These are phyloP conservation scores for Eriocheir sinensis DNA, from an alignment of 1,140 invertebrate genomes.

Conservation along the genomic window DNA sequence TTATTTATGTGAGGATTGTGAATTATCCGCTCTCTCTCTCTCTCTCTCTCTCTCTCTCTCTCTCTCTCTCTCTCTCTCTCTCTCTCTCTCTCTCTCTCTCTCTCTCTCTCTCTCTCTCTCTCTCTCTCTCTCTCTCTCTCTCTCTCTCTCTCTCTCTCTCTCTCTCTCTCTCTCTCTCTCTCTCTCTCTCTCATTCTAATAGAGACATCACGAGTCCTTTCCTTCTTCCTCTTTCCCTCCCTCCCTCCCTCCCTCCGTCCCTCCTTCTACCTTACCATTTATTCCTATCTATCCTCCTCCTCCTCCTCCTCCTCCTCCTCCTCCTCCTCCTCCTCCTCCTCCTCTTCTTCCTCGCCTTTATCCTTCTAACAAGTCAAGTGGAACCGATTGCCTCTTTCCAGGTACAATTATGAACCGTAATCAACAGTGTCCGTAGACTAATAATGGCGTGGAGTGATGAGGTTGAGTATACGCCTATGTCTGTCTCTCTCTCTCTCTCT, in stretches of 20 bases:
- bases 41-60: constrained; percentile 22
- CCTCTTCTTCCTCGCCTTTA: background rate
- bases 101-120: constrained; percentile 17
- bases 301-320: background rate
- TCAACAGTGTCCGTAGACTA: constrained; percentile 47
- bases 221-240: background rate
- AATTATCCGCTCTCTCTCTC: constrained; percentile 3
- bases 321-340: background rate
- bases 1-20: constrained; percentile 24
- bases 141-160: constrained; percentile 15
- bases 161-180: constrained; percentile 22
- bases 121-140: background rate
- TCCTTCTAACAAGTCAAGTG: constrained; percentile 32
- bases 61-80: constrained; percentile 22
- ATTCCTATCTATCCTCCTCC: background rate
- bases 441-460: constrained; percentile 32
- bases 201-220: constrained; percentile 37
- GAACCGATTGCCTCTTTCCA: background rate
- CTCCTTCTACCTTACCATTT: too few species aligned
- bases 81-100: constrained; percentile 14
- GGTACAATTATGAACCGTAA: constrained; percentile 38
- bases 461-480: background rate
- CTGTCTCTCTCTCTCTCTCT: background rate
- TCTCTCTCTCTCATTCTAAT: constrained; percentile 24
- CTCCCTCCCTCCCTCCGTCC: background rate